Conservation (phyloP, 2,113 vertebrate species). For the Callospermophilus lateralis region DNA sequence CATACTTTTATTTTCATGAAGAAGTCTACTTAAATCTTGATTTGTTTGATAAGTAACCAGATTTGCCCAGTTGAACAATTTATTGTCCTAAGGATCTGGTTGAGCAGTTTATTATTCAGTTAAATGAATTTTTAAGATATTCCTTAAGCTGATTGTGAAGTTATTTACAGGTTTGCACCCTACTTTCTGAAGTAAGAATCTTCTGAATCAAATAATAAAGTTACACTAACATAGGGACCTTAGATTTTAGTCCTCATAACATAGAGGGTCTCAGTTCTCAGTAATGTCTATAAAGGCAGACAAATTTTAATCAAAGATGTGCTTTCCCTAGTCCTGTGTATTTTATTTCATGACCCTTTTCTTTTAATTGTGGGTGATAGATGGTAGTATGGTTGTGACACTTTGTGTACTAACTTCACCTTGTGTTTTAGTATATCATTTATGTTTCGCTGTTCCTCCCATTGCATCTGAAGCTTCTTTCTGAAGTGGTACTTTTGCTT, state of each 20-base stretch:
- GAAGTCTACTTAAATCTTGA: slow-evolving; percentile 7
- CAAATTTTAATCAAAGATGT: slow-evolving; percentile 3
- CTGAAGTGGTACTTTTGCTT: neutral
- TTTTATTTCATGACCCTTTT: neutral
- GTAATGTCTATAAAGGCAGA: neutral
- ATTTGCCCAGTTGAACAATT: slow-evolving; percentile 13
- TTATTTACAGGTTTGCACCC: neutral
- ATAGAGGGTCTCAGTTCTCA: neutral
- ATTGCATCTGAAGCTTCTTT: neutral
- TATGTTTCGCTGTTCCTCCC: neutral
- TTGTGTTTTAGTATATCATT: neutral
- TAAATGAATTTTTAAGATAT: slow-evolving; percentile 27
- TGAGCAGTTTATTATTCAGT: neutral
- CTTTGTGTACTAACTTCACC: neutral
- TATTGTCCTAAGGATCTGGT: slow-evolving; percentile 9
- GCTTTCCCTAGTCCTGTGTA: neutral
- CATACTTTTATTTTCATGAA: slow-evolving; percentile 28
- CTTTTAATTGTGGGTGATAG: neutral
- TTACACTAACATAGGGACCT: neutral
- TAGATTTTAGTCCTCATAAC: neutral
- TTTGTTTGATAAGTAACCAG: neutral
- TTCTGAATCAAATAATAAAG: neutral
- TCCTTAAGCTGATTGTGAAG: slow-evolving; percentile 13
- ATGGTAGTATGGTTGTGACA: neutral
- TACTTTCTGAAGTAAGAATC: neutral